phyloP scores from a whole-genome alignment of 1,140 invertebrate genomes.

The Rhynchophorus ferrugineus region DNA sequence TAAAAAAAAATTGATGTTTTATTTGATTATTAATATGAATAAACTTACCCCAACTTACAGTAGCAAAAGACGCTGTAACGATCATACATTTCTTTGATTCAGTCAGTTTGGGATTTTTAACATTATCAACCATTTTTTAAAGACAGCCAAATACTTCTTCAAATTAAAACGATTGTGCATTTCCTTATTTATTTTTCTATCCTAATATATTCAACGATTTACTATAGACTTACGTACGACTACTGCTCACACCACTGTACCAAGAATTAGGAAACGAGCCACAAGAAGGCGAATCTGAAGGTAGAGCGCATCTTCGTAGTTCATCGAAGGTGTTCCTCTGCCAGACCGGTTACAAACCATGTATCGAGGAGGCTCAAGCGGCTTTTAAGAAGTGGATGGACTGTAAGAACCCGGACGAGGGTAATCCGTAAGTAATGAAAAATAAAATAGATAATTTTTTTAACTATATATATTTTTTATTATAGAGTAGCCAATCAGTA shows the following conservation, averaged over 20 bases:
- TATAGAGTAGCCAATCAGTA: conserved; percentile 61
- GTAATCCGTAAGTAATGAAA: conserved; percentile 57
- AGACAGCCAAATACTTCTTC: too few species aligned
- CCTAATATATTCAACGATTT: too few species aligned
- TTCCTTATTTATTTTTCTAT: too few species aligned
- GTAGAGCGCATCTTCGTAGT: conserved; percentile 52
- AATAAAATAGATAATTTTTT: background rate
- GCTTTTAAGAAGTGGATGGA: conserved; percentile 62
- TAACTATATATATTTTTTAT: conserved; percentile 11
- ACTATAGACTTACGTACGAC: conserved; percentile 56
- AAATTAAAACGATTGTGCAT: too few species aligned
- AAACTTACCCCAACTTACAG: too few species aligned
- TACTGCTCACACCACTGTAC: conserved; percentile 57
- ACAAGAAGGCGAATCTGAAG: conserved; percentile 48
- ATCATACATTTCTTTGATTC: too few species aligned
- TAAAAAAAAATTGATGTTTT: background rate
- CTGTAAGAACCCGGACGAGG: conserved; percentile 56
- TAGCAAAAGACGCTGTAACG: too few species aligned
- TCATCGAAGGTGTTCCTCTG: conserved; percentile 61
- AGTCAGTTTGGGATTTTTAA: too few species aligned
- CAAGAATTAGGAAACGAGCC: conserved; percentile 50
- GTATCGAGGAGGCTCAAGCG: conserved; percentile 57
- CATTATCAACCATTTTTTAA: too few species aligned
- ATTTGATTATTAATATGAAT: too few species aligned
- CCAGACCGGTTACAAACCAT: conserved; percentile 61